Evolutionary conservation across 2,888 invertebrate genomes (phyloP).

Genomic region (Ametastegia equiseti): DNA sequence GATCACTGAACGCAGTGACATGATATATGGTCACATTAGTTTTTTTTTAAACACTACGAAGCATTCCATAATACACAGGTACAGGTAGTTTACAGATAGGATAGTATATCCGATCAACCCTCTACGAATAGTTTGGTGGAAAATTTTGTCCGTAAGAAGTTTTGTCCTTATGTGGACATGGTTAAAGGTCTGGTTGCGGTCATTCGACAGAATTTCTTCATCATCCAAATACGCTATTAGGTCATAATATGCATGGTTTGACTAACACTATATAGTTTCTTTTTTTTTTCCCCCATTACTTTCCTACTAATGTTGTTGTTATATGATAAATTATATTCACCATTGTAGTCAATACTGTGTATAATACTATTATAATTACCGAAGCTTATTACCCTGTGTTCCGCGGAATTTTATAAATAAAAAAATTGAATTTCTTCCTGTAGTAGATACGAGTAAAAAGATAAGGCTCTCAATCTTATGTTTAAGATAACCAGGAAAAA

Average conservation of each 20-base stretch:
- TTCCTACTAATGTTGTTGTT: not conserved
- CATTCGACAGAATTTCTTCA: not conserved
- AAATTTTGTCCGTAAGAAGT: not conserved
- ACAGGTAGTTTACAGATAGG: not conserved
- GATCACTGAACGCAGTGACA: not conserved
- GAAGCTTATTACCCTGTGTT: not conserved
- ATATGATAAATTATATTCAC: too few species aligned
- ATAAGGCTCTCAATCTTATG: too few species aligned
- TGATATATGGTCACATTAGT: not conserved
- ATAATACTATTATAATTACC: too few species aligned
- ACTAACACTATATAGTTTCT: not conserved
- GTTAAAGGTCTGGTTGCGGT: not conserved
- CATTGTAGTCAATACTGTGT: too few species aligned
- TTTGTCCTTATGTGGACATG: not conserved
- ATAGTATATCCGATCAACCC: not conserved
- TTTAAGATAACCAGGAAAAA: too few species aligned
- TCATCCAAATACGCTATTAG: not conserved
- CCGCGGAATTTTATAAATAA: too few species aligned
- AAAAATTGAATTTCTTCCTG: too few species aligned
- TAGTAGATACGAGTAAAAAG: too few species aligned
- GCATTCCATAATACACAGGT: too few species aligned
- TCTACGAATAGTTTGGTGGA: not conserved
- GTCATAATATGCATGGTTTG: not conserved
- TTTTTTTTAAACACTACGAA: too few species aligned
- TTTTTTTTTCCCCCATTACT: not conserved